phyloP scores from a whole-genome alignment of 2,888 invertebrate species.

The Icerya purchasi region DNA sequence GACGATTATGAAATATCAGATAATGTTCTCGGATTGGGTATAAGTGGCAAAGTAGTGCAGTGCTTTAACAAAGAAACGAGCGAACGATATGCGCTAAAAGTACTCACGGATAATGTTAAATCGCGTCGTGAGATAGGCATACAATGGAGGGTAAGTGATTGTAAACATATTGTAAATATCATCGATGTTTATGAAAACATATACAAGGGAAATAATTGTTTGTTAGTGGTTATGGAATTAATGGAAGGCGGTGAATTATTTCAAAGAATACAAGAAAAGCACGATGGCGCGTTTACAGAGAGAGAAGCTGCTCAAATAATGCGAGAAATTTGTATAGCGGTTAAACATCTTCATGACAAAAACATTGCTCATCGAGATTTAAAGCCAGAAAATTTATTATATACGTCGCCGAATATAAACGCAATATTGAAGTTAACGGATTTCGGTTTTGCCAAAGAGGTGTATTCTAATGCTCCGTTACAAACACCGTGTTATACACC shows the following conservation, averaged over 20 bases:
- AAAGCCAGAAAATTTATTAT: slow-evolving; percentile 91
- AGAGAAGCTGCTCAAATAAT: slow-evolving; percentile 87
- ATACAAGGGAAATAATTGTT: slow-evolving; percentile 74
- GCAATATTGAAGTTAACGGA: slow-evolving; percentile 91
- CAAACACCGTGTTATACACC: slow-evolving; percentile 99
- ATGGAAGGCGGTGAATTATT: slow-evolving; percentile 98
- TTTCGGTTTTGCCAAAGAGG: slow-evolving; percentile 98
- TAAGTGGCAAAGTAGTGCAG: slow-evolving; percentile 96
- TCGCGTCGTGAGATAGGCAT: slow-evolving; percentile 86
- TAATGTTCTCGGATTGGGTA: slow-evolving; percentile 84
- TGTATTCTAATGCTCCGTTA: slow-evolving; percentile 51
- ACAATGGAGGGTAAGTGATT: slow-evolving; percentile 80
- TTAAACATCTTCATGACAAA: slow-evolving; percentile 75
- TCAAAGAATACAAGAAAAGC: slow-evolving; percentile 83
- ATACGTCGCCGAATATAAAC: slow-evolving; percentile 42
- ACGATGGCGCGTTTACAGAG: slow-evolving; percentile 90
- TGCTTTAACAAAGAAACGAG: slow-evolving; percentile 58
- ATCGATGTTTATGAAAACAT: slow-evolving; percentile 91
- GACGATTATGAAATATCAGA: slow-evolving; percentile 83
- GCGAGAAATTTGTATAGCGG: slow-evolving; percentile 87
- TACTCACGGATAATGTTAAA: slow-evolving; percentile 76
- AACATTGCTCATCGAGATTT: slow-evolving; percentile 94
- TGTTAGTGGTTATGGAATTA: slow-evolving; percentile 99
- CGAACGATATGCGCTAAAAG: slow-evolving; percentile 78
- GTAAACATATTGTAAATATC: slow-evolving; percentile 78